Conservation (phyloP, 2,888 invertebrate genomes). For the Lottia gigantea region DNA sequence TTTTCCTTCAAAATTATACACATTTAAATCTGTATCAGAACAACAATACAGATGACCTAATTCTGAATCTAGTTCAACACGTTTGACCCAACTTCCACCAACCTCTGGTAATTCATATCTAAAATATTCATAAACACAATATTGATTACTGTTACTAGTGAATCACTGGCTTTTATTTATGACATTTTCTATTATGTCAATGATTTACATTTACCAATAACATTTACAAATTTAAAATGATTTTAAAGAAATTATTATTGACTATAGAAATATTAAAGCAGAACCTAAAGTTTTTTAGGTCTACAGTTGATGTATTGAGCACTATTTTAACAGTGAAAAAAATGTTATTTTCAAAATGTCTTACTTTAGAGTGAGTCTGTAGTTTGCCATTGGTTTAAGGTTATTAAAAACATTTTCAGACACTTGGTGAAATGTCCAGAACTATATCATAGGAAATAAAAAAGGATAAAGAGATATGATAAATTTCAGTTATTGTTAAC, state of each 20-base stretch:
- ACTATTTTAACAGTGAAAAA: too few species aligned
- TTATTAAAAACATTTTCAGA: slow-evolving; percentile 54
- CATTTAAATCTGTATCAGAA: slow-evolving; percentile 64
- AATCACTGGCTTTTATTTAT: too few species aligned
- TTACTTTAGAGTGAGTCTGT: slow-evolving; percentile 56
- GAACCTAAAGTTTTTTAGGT: too few species aligned
- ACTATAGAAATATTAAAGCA: too few species aligned
- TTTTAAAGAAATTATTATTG: too few species aligned
- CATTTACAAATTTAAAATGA: too few species aligned
- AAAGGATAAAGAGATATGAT: too few species aligned
- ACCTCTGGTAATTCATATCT: slow-evolving; percentile 59
- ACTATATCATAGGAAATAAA: slow-evolving; percentile 42
- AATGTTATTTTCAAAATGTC: slow-evolving; percentile 2
- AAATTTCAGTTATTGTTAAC: too few species aligned
- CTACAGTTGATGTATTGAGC: too few species aligned
- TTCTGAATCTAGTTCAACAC: slow-evolving; percentile 60
- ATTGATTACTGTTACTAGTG: too few species aligned
- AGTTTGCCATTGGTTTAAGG: slow-evolving; percentile 63
- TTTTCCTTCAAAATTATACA: slow-evolving; percentile 64
- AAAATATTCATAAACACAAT: slow-evolving; percentile 8
- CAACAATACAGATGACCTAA: slow-evolving; percentile 66
- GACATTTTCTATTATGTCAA: too few species aligned
- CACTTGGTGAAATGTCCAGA: slow-evolving; percentile 63
- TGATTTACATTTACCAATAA: too few species aligned
- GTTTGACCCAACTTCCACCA: slow-evolving; percentile 66